Base-by-base conservation (phyloP, 1,140 invertebrate species). In the Apocrypta bakeri region DNA sequence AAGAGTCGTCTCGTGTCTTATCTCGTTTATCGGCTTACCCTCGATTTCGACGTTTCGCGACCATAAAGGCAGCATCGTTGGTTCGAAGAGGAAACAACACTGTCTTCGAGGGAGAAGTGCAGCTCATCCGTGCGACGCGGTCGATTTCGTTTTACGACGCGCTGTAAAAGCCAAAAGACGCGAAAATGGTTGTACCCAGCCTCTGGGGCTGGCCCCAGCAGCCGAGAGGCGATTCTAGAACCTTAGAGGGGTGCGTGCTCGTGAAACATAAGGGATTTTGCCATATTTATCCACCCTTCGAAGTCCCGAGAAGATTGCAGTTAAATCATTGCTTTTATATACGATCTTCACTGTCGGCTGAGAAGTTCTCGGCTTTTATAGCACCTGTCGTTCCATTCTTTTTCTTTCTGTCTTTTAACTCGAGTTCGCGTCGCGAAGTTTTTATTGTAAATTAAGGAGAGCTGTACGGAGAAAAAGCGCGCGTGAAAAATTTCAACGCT, bases 261-360 rank as follows among this genome's bases (percentile, higher is more conserved):
- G 24, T 4, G 9, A 29, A 48, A 80, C 81, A 83, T 77, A 84
- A 83, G 61, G 66, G 14, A 42, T 11, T 25, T 66, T 42, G 9
- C n/a, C 75, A 68, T 83, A 83, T 84, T 83, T 83, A 69, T 84
- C 84, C 64, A 81, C 84, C 77, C 66, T 37, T 72, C 79, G 75
- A 74, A 42, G 17, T 31, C 25, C 79, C 31, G 63, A 63, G 63
- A 61, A 33, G 72, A 42, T 63, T 76, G 21, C 63, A 42, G 31
- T 78, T n/a, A 78, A 78, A 40, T 78, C 75, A 68, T 63, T 78
- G 29, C 27, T 40, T 56, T 56, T 56, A 56, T n/a, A n/a, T 56
- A 56, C 48, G 48, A 56, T 56, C 48, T n/a, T 56, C 21, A 7
- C 48, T 56, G 48, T 0, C 21, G 48, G 48, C 17, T 3, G 48